A percentile compares a stretch with the other conserved stretches of the same genome.
Conservation (phyloP, 2,113 vertebrate genomes). For the Mormyrus iriodes region DNA sequence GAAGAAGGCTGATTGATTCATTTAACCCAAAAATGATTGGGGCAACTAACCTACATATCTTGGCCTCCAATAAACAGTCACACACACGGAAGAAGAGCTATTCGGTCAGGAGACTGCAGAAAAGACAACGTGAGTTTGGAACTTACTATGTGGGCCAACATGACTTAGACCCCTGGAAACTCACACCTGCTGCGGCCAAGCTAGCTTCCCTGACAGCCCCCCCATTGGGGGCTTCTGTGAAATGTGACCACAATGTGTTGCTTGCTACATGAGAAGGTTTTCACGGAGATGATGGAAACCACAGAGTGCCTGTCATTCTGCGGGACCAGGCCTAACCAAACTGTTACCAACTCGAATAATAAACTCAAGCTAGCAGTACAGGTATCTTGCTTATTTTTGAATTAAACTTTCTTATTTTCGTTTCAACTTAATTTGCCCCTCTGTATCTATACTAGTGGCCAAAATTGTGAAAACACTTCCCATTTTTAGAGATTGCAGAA, state of each 20-base stretch:
- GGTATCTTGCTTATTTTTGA: neutral
- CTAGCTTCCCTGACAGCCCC: neutral
- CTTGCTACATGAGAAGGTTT: neutral
- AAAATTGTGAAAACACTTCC: neutral
- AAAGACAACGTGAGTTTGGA: neutral
- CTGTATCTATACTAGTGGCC: neutral
- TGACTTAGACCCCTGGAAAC: neutral
- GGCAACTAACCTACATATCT: neutral
- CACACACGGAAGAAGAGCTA: neutral
- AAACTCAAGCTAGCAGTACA: neutral
- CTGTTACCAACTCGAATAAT: neutral
- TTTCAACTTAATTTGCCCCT: neutral
- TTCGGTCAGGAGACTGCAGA: neutral
- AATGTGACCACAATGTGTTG: neutral
- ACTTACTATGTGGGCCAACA: too few species aligned
- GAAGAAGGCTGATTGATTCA: neutral
- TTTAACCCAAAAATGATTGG: neutral
- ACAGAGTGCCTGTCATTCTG: neutral
- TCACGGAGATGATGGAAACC: neutral
- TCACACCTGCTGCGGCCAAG: neutral
- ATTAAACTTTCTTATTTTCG: neutral
- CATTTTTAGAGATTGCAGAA: neutral
- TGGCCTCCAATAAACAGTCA: neutral
- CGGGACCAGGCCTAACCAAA: neutral
- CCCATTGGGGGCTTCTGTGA: neutral